Conservation (phyloP, 2,888 invertebrate species). For the Agriopis aurantiaria region DNA sequence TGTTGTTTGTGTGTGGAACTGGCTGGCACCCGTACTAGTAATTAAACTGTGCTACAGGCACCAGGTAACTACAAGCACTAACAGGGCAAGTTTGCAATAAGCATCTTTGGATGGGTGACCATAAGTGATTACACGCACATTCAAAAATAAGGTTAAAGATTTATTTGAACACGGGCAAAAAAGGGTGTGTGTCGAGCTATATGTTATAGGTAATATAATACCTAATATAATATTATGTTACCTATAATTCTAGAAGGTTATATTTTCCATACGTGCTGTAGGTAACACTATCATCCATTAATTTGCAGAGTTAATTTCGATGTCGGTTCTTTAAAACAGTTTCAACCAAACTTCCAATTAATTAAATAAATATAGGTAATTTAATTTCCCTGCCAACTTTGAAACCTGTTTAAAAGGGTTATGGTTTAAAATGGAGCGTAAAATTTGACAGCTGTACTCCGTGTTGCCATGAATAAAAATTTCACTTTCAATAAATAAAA, state of each 20-base stretch:
- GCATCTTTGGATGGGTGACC: too few species aligned
- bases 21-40: too few species aligned
- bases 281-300: conserved; percentile 16
- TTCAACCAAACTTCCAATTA: conserved; percentile 15
- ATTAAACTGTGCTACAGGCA: too few species aligned
- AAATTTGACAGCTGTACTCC: conserved; percentile 45
- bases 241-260: not conserved
- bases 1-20: too few species aligned
- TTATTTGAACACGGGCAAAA: too few species aligned
- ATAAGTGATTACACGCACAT: too few species aligned
- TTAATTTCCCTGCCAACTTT: conserved; percentile 5
- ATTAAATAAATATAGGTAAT: conserved; percentile 5
- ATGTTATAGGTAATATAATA: not conserved
- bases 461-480: conserved; percentile 46
- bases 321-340: conserved; percentile 17
- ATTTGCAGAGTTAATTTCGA: conserved; percentile 34
- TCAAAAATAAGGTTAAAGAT: too few species aligned
- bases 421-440: conserved; percentile 36
- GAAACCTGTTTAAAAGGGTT: conserved; percentile 19
- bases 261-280: conserved; percentile 6
- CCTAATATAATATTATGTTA: not conserved
- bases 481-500: conserved; percentile 52
- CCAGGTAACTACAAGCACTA: too few species aligned
- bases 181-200: too few species aligned
- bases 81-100: too few species aligned